Conservation (phyloP, 2,113 vertebrate genomes). For the Mirounga angustirostris region DNA sequence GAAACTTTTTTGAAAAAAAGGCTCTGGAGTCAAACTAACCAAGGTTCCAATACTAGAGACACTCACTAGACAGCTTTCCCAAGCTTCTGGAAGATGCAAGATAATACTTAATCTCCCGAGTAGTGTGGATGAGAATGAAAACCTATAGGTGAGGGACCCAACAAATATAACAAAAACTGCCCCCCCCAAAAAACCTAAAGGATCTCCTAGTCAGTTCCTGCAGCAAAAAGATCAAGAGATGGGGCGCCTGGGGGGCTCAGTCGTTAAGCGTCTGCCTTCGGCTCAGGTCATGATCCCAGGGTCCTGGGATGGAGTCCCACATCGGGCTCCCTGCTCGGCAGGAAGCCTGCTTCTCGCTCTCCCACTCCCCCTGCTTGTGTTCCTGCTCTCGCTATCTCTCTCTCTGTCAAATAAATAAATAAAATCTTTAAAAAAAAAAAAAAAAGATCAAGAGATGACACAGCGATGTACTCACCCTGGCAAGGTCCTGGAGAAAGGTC, state of each 20-base stretch:
- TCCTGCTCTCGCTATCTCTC: too few species aligned
- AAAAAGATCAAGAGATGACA: neutral
- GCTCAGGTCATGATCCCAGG: too few species aligned
- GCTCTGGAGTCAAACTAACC: neutral
- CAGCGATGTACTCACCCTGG: constrained; percentile 90
- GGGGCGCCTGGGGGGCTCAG: too few species aligned
- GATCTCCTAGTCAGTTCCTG: constrained; percentile 6
- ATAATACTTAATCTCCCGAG: neutral
- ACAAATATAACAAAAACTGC: neutral
- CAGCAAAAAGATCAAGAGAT: neutral
- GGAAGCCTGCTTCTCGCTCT: too few species aligned
- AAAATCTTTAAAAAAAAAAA: too few species aligned
- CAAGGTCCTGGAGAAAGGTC: constrained; percentile 97
- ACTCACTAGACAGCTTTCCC: neutral
- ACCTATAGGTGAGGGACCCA: neutral
- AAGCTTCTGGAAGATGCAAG: neutral
- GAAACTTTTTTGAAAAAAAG: neutral
- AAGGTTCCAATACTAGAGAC: neutral
- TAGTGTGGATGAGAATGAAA: neutral
- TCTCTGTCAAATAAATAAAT: too few species aligned
- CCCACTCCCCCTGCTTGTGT: too few species aligned
- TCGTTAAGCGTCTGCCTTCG: too few species aligned
- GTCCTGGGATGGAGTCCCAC: too few species aligned
- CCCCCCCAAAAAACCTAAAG: neutral
- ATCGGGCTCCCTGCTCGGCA: too few species aligned